A percentile compares a stretch with the other conserved stretches of the same genome.
Conservation (phyloP, 2,888 invertebrate genomes). For the Andrena flavipes region DNA sequence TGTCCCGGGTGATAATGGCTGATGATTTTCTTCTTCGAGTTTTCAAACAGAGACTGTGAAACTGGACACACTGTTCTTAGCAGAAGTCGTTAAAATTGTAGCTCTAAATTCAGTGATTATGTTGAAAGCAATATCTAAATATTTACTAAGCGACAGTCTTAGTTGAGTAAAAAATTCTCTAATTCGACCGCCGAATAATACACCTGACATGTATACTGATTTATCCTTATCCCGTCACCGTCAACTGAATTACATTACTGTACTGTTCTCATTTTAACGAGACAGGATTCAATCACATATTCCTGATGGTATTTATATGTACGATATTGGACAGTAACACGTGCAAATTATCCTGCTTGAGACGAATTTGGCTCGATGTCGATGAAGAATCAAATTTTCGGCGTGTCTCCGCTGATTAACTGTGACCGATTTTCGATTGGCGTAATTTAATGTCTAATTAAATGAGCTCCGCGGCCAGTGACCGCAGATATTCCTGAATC, state of each 20-base stretch:
- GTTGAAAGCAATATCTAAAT: too few species aligned
- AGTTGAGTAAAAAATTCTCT: too few species aligned
- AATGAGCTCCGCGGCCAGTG: constrained; percentile 15
- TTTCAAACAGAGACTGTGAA: too few species aligned
- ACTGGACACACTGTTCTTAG: too few species aligned
- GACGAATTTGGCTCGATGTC: background rate
- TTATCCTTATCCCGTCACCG: too few species aligned
- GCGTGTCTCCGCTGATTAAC: background rate
- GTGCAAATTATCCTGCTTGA: background rate
- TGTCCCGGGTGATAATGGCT: background rate
- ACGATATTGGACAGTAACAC: background rate
- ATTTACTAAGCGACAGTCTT: too few species aligned
- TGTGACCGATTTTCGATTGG: constrained; percentile 32
- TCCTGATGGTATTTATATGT: background rate
- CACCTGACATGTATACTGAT: too few species aligned
- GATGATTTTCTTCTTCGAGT: background rate
- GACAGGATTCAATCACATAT: background rate
- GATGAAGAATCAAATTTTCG: background rate
- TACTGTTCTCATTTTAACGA: background rate
- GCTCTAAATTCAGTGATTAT: too few species aligned
- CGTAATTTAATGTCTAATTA: constrained; percentile 54
- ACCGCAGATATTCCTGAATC: constrained; percentile 37
- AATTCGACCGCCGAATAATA: too few species aligned
- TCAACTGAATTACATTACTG: too few species aligned
- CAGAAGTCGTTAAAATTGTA: too few species aligned